Percentiles rank a stretch among this genome's conserved stretches.
These are phyloP conservation scores for Mesorhabditis sp. DNA, from an alignment of 2,888 invertebrate species.

Conservation along the genomic window DNA sequence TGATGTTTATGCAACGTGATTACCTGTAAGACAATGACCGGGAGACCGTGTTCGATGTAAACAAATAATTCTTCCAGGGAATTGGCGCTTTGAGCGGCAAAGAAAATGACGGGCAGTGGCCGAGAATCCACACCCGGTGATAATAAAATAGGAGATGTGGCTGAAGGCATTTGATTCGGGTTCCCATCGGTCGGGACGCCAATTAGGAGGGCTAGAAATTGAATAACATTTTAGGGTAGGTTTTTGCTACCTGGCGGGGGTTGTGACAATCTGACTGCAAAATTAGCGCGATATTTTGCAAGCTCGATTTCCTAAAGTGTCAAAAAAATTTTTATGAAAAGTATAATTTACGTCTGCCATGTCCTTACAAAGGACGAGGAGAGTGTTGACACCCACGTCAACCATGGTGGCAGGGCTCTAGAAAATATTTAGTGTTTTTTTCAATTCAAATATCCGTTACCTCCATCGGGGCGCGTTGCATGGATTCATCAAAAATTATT, in stretches of 20 bases:
- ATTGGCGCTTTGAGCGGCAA: slow-evolving; percentile 36
- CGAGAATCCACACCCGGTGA: slow-evolving; percentile 41
- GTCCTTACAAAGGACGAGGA: slow-evolving; percentile 33
- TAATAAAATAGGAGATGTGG: slow-evolving; percentile 27
- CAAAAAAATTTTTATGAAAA: neutral
- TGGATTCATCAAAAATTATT: slow-evolving; percentile 9
- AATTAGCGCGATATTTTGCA: slow-evolving; percentile 27
- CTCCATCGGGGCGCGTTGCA: neutral
- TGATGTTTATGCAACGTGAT: neutral
- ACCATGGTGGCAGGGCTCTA: slow-evolving; percentile 20
- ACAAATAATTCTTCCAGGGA: slow-evolving; percentile 43
- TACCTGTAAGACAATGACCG: slow-evolving; percentile 46
- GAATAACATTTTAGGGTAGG: neutral
- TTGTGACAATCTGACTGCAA: slow-evolving; percentile 44
- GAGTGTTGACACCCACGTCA: slow-evolving; percentile 37
- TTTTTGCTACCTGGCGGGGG: slow-evolving; percentile 43
- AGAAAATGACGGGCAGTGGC: slow-evolving; percentile 47
- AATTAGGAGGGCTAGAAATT: slow-evolving; percentile 40
- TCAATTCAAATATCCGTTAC: neutral
- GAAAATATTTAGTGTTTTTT: slow-evolving; percentile 7
- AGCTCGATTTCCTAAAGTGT: slow-evolving; percentile 5
- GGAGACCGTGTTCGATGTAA: slow-evolving; percentile 50
- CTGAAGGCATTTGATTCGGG: slow-evolving; percentile 19
- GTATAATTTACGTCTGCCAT: slow-evolving; percentile 12
- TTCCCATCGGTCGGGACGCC: slow-evolving; percentile 45